Base-by-base conservation (phyloP, 2,113 vertebrate genomes). In the Coryphaenoides rupestris region DNA sequence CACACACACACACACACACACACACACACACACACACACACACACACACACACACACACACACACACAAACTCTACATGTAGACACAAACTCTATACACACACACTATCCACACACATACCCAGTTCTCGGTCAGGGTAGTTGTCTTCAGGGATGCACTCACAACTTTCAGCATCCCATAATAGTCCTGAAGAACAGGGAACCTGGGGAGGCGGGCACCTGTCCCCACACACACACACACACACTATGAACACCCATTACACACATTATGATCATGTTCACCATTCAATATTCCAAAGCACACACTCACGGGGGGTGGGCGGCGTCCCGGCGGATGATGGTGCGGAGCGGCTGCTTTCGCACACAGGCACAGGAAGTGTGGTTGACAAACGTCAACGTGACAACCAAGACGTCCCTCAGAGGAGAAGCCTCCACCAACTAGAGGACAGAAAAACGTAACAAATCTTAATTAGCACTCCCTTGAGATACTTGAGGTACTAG, bases 351-450 rank as follows among this genome's bases (percentile, higher is more conserved):
- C 47, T 83, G 73, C 65, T 86, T 87, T 24, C 71, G 50, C 50
- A 84, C 66, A 55, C 89, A 89, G 3, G 85, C 82, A 15, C 89
- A 90, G 2, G 83, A 75, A 0, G 88, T 90, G 75, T 90, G 89
- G 75, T 90, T 90, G 76, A 89, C 70, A 15, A 90, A 88, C 47
- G 82, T 77, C 3, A 83, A 84, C 84, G 80, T 87, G 78, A 83
- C 60, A 0, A 78, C 66, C 0, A 82, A 52, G 19, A 64, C 69
- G 1, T 87, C 82, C 71, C 75, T 85, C 67, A 68, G 80, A 26
- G 78, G 75, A 2, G 85, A 78, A 22, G 87, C 21, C 24, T 89
- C 83, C 73, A 90, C 73, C 69, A 90, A 54, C 89, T 90, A 73
- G 17, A 0, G 19, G 70, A 10, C 21, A 19, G 23, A 62, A 5